Percentiles rank a stretch among this genome's conserved stretches.
Evolutionary conservation across 2,888 invertebrate genomes (phyloP).

Genomic region (Taphrorychus bicolor): DNA sequence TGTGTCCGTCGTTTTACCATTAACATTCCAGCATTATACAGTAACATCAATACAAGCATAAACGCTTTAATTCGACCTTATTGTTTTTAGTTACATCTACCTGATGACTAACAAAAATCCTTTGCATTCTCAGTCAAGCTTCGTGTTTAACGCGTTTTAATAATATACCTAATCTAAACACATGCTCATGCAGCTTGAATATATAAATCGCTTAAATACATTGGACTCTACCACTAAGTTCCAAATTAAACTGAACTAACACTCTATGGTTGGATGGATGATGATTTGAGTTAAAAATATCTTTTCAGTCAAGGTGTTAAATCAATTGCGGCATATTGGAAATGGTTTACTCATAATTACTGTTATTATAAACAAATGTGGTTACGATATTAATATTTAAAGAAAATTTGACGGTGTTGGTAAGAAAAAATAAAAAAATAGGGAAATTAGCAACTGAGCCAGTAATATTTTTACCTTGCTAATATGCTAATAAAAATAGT

Average conservation of each 20-base stretch:
- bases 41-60: neutral
- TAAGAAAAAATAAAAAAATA: too few relatives aligned
- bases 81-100: neutral
- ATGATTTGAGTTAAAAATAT: neutral
- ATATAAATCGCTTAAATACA: slow-evolving; percentile 5
- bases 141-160: neutral
- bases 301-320: neutral
- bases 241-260: slow-evolving; percentile 5
- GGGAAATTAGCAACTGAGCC: too few relatives aligned
- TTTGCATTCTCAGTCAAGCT: neutral
- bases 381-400: too few relatives aligned
- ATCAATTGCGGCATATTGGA: neutral
- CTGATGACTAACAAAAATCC: neutral
- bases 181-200: neutral
- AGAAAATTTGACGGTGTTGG: too few relatives aligned
- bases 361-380: neutral
- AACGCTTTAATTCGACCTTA: neutral
- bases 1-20: neutral
- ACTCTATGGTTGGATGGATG: neutral
- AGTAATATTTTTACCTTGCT: too few relatives aligned
- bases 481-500: too few relatives aligned
- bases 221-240: neutral
- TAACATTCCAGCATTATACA: neutral
- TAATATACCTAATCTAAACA: slow-evolving; percentile 3
- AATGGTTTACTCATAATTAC: neutral